These are phyloP conservation scores for Rhipidura dahli DNA, from an alignment of 2,113 vertebrate species.

Conservation along the genomic window DNA sequence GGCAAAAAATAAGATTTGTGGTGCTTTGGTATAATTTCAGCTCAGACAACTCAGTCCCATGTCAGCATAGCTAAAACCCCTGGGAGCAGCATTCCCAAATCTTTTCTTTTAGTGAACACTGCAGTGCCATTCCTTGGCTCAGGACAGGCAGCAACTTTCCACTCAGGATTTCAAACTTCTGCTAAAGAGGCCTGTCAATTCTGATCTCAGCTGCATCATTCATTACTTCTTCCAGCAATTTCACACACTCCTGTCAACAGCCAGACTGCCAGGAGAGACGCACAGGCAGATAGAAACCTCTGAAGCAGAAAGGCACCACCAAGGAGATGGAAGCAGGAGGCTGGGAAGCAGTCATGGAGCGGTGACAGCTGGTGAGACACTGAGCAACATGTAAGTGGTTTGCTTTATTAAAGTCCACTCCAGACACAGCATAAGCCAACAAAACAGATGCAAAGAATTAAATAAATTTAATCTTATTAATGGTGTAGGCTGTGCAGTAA, in stretches of 20 bases:
- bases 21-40: neutral
- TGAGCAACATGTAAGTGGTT: neutral
- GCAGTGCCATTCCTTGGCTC: neutral
- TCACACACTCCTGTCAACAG: neutral
- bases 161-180: neutral
- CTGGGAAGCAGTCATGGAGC: constrained; percentile 10
- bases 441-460: constrained; percentile 42
- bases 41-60: neutral
- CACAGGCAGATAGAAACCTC: constrained; percentile 23
- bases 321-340: constrained; percentile 12
- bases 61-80: neutral
- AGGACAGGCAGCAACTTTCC: neutral
- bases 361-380: constrained; percentile 10
- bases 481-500: neutral
- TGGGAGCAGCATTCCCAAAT: neutral
- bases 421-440: constrained; percentile 35
- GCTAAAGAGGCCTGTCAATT: neutral
- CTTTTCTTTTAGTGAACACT: neutral
- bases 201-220: neutral
- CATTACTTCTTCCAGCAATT: neutral
- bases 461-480: constrained; percentile 15
- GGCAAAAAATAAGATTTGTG: neutral
- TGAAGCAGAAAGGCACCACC: constrained; percentile 44
- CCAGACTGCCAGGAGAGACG: neutral
- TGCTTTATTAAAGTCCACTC: neutral